These are phyloP conservation scores for Enhydra lutris DNA, from an alignment of 2,113 vertebrate species.

Conservation along the genomic window DNA sequence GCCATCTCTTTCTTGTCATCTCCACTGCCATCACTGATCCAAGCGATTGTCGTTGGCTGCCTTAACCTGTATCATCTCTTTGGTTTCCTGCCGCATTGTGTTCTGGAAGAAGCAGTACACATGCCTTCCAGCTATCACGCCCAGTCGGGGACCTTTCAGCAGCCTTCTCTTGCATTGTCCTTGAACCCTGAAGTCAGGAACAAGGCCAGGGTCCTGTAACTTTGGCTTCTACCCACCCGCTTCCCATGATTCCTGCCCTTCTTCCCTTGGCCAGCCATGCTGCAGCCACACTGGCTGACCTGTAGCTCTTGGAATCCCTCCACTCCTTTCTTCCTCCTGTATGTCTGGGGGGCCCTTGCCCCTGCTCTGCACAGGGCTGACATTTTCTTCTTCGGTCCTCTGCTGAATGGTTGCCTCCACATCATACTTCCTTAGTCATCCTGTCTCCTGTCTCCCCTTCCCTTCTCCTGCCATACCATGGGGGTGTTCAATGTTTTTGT, in stretches of 20 bases:
- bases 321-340: neutral
- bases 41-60: too few relatives aligned
- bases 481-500: neutral
- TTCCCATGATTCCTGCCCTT: neutral
- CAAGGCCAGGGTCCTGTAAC: neutral
- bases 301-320: neutral
- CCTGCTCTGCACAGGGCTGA: neutral
- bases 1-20: neutral
- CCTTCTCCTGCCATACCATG: neutral
- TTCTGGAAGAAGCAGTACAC: neutral
- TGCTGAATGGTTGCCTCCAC: neutral
- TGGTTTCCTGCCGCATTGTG: neutral
- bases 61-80: neutral
- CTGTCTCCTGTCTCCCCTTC: neutral
- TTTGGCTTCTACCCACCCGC: neutral
- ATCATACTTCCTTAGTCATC: neutral
- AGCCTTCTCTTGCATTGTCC: neutral
- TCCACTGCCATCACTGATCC: fast-evolving
- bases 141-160: neutral
- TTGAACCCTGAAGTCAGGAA: neutral
- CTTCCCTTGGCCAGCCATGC: neutral
- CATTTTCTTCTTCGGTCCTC: neutral
- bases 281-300: neutral
- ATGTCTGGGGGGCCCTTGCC: neutral
- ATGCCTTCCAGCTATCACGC: neutral